Evolutionary conservation across 2,113 vertebrate species (phyloP).

Genomic region (Probosciger aterrimus): DNA sequence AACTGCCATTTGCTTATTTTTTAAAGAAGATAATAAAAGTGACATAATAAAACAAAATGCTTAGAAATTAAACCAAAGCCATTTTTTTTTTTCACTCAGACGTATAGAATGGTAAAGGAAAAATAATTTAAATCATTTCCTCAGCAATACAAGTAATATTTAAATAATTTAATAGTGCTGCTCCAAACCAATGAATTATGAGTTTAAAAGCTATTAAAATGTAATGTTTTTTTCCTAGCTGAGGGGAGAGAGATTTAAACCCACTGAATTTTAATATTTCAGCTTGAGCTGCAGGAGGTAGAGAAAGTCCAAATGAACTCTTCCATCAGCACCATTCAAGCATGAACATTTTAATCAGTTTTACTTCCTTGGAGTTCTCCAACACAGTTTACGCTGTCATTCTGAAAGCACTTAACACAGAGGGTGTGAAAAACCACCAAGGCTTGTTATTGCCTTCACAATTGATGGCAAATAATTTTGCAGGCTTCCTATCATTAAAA

Average conservation of each 20-base stretch:
- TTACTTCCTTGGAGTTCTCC: slow-evolving; percentile 87
- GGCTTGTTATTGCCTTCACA: slow-evolving; percentile 87
- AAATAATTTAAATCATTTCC: slow-evolving; percentile 77
- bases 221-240: slow-evolving; percentile 84
- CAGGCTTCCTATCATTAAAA: slow-evolving; percentile 86
- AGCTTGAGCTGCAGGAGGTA: slow-evolving; percentile 86
- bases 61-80: slow-evolving; percentile 31
- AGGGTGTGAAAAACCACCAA: slow-evolving; percentile 87
- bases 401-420: slow-evolving; percentile 88
- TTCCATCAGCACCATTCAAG: slow-evolving; percentile 86
- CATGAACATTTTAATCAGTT: slow-evolving; percentile 91
- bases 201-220: slow-evolving; percentile 90
- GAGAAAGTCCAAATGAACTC: slow-evolving; percentile 87
- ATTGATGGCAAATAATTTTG: slow-evolving; percentile 88
- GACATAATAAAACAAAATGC: slow-evolving; percentile 65
- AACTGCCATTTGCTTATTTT: slow-evolving; percentile 38
- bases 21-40: slow-evolving; percentile 24
- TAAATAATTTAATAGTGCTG: slow-evolving; percentile 84
- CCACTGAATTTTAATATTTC: slow-evolving; percentile 91
- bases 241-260: slow-evolving; percentile 86
- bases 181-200: slow-evolving; percentile 86
- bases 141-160: slow-evolving; percentile 84
- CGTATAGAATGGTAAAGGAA: slow-evolving; percentile 64
- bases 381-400: slow-evolving; percentile 87
- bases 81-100: slow-evolving; percentile 31